These are phyloP conservation scores for Podargus strigoides DNA, from an alignment of 2,797 vertebrate genomes.

Conservation along the genomic window DNA sequence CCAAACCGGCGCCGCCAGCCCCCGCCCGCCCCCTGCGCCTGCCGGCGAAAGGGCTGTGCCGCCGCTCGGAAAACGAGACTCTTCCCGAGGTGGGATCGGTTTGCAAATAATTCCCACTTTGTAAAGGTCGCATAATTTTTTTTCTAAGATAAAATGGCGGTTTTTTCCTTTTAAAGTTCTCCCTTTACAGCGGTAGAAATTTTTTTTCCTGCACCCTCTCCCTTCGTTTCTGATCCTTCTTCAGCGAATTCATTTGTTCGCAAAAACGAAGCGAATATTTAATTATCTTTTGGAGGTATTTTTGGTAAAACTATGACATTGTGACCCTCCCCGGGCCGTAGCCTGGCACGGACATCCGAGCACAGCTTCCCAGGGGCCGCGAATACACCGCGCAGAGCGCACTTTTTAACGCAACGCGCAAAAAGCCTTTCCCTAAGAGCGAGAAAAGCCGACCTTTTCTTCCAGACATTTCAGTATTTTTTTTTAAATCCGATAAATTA, in stretches of 20 bases:
- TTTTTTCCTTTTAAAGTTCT: not conserved
- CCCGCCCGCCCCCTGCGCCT: not conserved
- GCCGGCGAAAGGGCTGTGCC: not conserved
- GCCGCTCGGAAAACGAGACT: not conserved
- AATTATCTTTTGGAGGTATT: not conserved
- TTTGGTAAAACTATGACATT: not conserved
- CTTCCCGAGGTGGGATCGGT: not conserved
- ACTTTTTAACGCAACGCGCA: not conserved
- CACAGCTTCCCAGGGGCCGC: not conserved
- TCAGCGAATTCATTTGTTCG: not conserved
- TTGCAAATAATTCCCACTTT: not conserved
- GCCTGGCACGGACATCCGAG: not conserved
- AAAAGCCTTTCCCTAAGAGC: not conserved
- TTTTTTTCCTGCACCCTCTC: not conserved
- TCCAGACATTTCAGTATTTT: not conserved
- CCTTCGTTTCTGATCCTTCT: not conserved
- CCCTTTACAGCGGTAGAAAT: too few species aligned
- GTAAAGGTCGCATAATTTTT: not conserved
- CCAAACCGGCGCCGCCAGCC: not conserved
- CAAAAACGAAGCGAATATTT: not conserved
- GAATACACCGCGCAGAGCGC: not conserved
- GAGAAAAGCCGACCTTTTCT: not conserved
- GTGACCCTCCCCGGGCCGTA: not conserved
- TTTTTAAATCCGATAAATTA: not conserved
- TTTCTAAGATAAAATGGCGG: not conserved